Base-by-base conservation (phyloP, 2,797 vertebrate genomes). In the Saguinus oedipus region DNA sequence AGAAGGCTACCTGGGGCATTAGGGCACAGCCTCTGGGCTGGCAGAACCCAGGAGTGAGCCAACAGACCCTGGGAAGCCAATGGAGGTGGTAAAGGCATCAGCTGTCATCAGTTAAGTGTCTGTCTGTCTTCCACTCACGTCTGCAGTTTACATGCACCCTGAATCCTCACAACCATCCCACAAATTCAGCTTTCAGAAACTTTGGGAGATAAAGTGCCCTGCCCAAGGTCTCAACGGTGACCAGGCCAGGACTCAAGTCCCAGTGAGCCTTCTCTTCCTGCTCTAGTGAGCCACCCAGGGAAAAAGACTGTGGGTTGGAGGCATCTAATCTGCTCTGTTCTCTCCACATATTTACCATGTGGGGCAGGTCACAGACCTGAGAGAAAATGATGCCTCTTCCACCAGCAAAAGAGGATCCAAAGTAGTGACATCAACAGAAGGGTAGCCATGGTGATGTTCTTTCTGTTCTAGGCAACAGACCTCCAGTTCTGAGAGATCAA, bases 311-410 rank as follows among this genome's bases (percentile, higher is more conserved):
- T 68, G 5, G 27, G 13, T n/a, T 0, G 0, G 53, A 24, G 59
- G 27, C 8, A 10, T 24, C 36, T 36, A 36, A 36, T 36, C 24
- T 17, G 55, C 76, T 44, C 7, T 9, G 22, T 79, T 36, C 78
- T n/a, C 78, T 24, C 11, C 1, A 0, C 0, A 0, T 5, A 14
- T 7, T 81, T 20, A 70, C 27, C 24, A 36, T 0, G 4, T 1
- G 0, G 57, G 26, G 55, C 59, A 50, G 55, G 57, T 13, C 7
- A 55, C 1, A 1, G 88, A 70, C 27, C 72, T 26, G 50, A 88
- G 84, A 61, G 74, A 83, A 78, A 48, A 1, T 0, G 1, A 78
- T 22, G 74, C 26, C 26, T 57, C 80, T 88, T 80, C 64, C 84
- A 75, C 55, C 33, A 44, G 72, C 44, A 87, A 75, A 96, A 76